phyloP scores from a whole-genome alignment of 2,797 vertebrate species.

The Coranthus polyacanthus region DNA sequence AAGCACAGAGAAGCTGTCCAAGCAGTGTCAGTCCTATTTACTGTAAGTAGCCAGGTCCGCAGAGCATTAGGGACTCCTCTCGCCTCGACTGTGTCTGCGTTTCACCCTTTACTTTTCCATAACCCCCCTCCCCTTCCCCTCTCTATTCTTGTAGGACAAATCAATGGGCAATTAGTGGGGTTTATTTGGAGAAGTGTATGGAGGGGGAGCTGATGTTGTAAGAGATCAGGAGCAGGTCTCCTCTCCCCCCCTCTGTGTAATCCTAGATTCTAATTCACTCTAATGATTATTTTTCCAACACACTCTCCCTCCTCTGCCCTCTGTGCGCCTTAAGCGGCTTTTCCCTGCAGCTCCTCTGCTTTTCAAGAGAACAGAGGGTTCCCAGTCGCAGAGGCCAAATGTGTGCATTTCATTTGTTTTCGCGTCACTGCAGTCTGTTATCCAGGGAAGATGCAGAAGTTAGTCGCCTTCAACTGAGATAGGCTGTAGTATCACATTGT shows the following conservation, averaged over 20 bases:
- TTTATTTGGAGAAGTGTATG: slow-evolving; percentile 74
- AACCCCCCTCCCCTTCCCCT: slow-evolving; percentile 16
- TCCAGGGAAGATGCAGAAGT: slow-evolving; percentile 27
- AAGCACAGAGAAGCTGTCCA: too few relatives aligned
- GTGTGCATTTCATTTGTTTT: slow-evolving; percentile 46
- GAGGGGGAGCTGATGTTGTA: slow-evolving; percentile 46
- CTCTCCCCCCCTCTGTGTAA: slow-evolving; percentile 58
- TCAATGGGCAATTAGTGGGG: slow-evolving; percentile 70
- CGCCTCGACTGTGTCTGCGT: slow-evolving; percentile 5
- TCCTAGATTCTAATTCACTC: slow-evolving; percentile 81
- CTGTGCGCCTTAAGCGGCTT: slow-evolving; percentile 67
- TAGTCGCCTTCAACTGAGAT: not conserved
- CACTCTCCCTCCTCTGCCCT: slow-evolving; percentile 61
- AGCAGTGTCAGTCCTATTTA: too few relatives aligned
- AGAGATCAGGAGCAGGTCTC: slow-evolving; percentile 58
- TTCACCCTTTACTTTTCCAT: not conserved
- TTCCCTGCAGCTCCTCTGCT: slow-evolving; percentile 61
- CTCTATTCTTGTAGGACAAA: slow-evolving; percentile 53
- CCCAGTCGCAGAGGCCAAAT: slow-evolving; percentile 37
- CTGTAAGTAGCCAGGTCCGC: too few relatives aligned
- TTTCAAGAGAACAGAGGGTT: slow-evolving; percentile 60
- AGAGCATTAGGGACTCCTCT: slow-evolving; percentile 31
- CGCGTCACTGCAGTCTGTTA: slow-evolving; percentile 30
- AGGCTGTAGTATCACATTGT: slow-evolving; percentile 25
- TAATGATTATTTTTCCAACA: slow-evolving; percentile 83